phyloP scores from a whole-genome alignment of 53 echinoderm and acorn worm species.

The Hippasteria phrygiana region DNA sequence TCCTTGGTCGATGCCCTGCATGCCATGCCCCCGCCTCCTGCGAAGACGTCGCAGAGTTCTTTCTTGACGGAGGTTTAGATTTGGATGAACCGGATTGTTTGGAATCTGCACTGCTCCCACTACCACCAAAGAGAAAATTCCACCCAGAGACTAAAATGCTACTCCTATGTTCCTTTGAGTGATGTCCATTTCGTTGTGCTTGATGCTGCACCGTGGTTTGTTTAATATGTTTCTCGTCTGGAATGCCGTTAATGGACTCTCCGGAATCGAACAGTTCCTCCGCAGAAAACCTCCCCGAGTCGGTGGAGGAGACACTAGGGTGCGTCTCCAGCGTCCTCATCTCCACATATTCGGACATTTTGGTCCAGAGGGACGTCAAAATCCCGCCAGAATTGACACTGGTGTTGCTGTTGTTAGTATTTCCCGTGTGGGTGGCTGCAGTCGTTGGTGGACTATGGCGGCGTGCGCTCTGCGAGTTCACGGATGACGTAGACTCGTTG shows the following conservation, averaged over 20 bases:
- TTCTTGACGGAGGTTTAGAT: conserved; percentile 50
- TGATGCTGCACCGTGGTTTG: background rate
- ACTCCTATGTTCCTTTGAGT: conserved; percentile 18
- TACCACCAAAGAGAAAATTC: conserved; percentile 56
- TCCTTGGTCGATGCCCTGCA: conserved; percentile 25
- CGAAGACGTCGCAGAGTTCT: conserved; percentile 22
- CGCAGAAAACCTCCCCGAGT: conserved; percentile 47
- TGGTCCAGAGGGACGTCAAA: conserved; percentile 75
- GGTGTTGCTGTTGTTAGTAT: conserved; percentile 55
- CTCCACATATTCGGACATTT: conserved; percentile 91
- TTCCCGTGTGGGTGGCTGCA: background rate
- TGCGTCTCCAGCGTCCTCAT: conserved; percentile 73
- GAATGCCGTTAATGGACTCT: conserved; percentile 13
- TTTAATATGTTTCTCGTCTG: background rate
- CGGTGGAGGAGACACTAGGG: conserved; percentile 32
- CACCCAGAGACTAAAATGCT: conserved; percentile 41
- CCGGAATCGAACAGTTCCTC: conserved; percentile 51
- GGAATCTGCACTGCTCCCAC: conserved; percentile 20
- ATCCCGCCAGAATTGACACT: conserved; percentile 20
- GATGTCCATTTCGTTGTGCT: conserved; percentile 42
- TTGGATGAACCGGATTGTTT: conserved; percentile 44
- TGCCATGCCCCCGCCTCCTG: no score
- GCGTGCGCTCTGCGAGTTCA: background rate
- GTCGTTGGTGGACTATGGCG: conserved; percentile 1
- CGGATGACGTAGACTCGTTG: conserved; percentile 47